Base-by-base conservation (phyloP, 2,888 invertebrate genomes). In the Amphipoea lucens region DNA sequence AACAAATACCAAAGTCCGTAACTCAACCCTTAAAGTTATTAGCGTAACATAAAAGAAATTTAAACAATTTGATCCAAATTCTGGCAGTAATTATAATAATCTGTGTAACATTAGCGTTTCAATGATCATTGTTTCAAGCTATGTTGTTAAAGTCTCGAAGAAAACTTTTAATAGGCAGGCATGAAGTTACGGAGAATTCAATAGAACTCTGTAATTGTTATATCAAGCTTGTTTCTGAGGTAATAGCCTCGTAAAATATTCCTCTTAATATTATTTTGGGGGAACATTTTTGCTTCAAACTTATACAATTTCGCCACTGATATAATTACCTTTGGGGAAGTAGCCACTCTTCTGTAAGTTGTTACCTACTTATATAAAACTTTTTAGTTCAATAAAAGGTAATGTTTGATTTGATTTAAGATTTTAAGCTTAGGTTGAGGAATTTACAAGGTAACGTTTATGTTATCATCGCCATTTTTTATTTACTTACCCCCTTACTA, bases 131-230 rank as follows among this genome's bases (percentile, higher is more conserved):
- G 95, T 95, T 92, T 90, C 80, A 92, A 91, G 88, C 90, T 90
- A 93, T 93, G 92, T 94, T 94, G 92, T 91, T 92, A 88, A 90
- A 94, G 90, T 92, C 90, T 88, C 88, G 84, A 91, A 92, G 92
- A 90, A 94, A 96, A 96, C 93, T 96, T 96, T 95, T 95, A 95
- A 96, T 94, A 93, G 94, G 94, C 92, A 93, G 94, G 94, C 92
- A 90, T 91, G 90, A 94, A 94, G 93, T 94, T 94, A 91, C 90
- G 88, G 88, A 82, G 91, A 93, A 95, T 95, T 94, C 90, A 93
- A 94, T 93, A 92, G 91, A 93, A 91, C 91, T 92, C 90, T 87
- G 91, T 92, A 91, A 93, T 93, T 91, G 92, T 92, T 91, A 92
- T 91, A 92, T 91, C 92, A 90, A 88, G 78, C 89, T 84, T 89